Evolutionary conservation across 1,140 invertebrate genomes (phyloP), one percentile per base, ranked within the genome.

Genomic region (Brachionus rotundiformis): DNA sequence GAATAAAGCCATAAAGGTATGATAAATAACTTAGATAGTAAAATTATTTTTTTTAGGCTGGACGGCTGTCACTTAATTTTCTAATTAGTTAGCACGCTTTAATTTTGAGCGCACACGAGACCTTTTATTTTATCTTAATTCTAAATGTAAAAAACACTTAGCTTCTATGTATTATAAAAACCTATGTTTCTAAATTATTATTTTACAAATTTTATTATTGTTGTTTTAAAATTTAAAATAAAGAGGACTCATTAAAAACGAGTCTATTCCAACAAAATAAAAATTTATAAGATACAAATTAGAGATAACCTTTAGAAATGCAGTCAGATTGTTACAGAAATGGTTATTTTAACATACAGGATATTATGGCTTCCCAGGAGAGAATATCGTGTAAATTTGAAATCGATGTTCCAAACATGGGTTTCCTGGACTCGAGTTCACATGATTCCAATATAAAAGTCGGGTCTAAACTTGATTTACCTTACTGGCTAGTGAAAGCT

Each of bases 351-450:
- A 59, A 79, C 23, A 63, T 79, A 10, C 76, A 79, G 25, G 76
- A 79, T 13, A 79, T 79, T 8, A 36, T 79, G 47, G 76, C 76
- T 3, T 59, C 76, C 13, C 76, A 79, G 47, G 76, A 79, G 27
- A 79, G 76, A 63, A 33, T 79, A 33, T 79, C 76, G 11, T 79
- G 76, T 41, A 79, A 79, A 79, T 79, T 79, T 41, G 76, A 79
- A n/a, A 63, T 63, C 19, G 76, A 59, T 23, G 29, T 79, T n/a
- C 49, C 76, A 23, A 79, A 79, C 25, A 79, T 79, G 76, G 76
- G 76, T 79, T 79, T 79, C 29, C 27, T 79, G 47, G 76, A 79
- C 25, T 79, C 76, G 11, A 79, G 76, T 8, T 79, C 76, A 59
- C 59, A 79, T 39, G 76, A 79, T 23, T 79, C 76, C 2, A 63